A percentile compares a stretch with the other conserved stretches of the same genome.
phyloP scores from a whole-genome alignment of 1,140 invertebrate genomes.

The Cephus cinctus region DNA sequence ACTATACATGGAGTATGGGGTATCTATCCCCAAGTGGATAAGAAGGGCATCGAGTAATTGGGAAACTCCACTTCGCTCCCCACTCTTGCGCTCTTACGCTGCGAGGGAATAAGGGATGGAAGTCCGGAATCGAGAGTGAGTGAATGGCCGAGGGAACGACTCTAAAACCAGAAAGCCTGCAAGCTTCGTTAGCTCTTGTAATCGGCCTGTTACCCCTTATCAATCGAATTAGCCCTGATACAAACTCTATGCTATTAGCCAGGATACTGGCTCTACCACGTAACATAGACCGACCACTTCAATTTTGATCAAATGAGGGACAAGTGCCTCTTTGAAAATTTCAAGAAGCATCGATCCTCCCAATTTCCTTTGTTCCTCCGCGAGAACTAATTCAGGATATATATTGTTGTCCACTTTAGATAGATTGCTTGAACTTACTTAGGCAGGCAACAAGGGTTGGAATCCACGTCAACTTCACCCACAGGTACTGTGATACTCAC shows the following conservation, averaged over 20 bases:
- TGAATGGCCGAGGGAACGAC: slow-evolving; percentile 2
- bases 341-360: too few relatives aligned
- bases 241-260: slow-evolving; percentile 9
- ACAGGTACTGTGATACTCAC: too few relatives aligned
- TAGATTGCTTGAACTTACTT: too few relatives aligned
- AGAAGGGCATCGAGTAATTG: slow-evolving; percentile 12
- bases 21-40: slow-evolving; percentile 4
- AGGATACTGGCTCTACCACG: too few relatives aligned
- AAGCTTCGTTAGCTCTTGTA: slow-evolving; percentile 21
- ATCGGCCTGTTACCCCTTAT: slow-evolving; percentile 26
- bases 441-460: too few relatives aligned
- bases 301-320: too few relatives aligned
- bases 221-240: slow-evolving; percentile 27
- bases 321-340: too few relatives aligned
- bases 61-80: slow-evolving; percentile 8
- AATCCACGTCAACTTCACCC: too few relatives aligned
- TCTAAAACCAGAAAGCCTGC: slow-evolving; percentile 1
- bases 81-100: not conserved
- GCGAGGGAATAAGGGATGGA: not conserved
- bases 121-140: not conserved
- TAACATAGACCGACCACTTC: too few relatives aligned
- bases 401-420: too few relatives aligned
- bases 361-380: too few relatives aligned
- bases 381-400: too few relatives aligned
- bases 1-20: not conserved